These are phyloP conservation scores for Eucidaris tribuloides DNA, from an alignment of 35 echinoderm and acorn worm species.

Conservation along the genomic window DNA sequence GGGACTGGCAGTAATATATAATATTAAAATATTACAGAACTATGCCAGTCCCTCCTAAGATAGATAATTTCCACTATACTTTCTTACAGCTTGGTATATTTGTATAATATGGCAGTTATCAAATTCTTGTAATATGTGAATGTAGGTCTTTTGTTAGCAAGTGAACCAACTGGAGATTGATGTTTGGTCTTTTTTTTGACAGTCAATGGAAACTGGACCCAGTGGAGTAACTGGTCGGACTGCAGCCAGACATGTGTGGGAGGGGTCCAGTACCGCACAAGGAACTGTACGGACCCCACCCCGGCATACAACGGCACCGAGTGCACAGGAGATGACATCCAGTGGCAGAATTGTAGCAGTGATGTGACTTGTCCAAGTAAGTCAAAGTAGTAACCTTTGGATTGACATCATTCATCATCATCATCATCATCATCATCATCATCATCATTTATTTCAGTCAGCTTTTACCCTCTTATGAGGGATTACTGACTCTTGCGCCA, in stretches of 20 bases:
- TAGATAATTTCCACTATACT: too few species aligned
- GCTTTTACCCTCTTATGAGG: too few species aligned
- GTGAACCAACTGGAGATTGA: not conserved
- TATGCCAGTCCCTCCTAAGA: not conserved
- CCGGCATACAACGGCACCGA: slow-evolving; percentile 65
- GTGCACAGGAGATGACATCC: slow-evolving; percentile 12
- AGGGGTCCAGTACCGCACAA: slow-evolving; percentile 65
- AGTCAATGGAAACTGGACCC: slow-evolving; percentile 79
- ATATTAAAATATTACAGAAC: too few species aligned
- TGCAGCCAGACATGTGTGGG: slow-evolving; percentile 75
- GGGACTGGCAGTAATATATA: too few species aligned
- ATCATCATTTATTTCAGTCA: too few species aligned
- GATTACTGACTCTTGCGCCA: too few species aligned
- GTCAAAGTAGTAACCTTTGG: too few species aligned
- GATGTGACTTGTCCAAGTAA: slow-evolving; percentile 48
- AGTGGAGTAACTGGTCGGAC: slow-evolving; percentile 63
- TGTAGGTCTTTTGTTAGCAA: not conserved
- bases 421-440: too few species aligned
- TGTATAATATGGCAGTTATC: too few species aligned
- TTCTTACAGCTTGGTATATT: too few species aligned
- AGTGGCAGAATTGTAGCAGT: slow-evolving; percentile 31
- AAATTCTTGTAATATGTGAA: not conserved
- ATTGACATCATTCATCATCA: too few species aligned
- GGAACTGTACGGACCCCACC: slow-evolving; percentile 60
- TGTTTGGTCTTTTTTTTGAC: not conserved